Base-by-base conservation (phyloP, 2,797 vertebrate species). In the Cottoperca gobio region DNA sequence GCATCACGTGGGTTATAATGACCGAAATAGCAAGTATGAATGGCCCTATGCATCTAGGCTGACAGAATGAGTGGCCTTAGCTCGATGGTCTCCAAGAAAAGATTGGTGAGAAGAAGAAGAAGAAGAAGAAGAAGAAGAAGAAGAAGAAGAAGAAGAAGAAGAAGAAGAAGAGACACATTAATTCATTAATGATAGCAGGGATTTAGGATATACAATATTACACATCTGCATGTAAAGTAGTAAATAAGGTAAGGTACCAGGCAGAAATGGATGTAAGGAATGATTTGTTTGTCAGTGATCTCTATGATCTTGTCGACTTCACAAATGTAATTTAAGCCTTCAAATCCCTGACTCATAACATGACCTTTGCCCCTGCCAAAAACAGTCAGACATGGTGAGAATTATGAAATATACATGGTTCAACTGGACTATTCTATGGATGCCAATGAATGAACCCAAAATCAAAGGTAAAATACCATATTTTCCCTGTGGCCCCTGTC, bases 181-280 rank as follows among this genome's bases (percentile, higher is more conserved):
- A 86, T 89, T 48, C 78, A 86, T 86, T 73, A 86, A 88, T 83
- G 31, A 86, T 73, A 59, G 2, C 46, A 67, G 11, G 23, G 14
- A 74, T 83, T 73, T 37, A 26, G 46, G 57, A 68, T 78, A 85
- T 81, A 68, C 13, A n/a, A 74, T 85, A 78, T 73, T 62, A 69
- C 49, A 77, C 67, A 82, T 70, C 57, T 54, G 33, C 78, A 82
- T 71, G 80, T 74, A 83, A 88, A 84, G 72, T 65, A 66, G n/a
- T n/a, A n/a, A n/a, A n/a, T n/a, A n/a, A n/a, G n/a, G n/a, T n/a
- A n/a, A n/a, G n/a, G n/a, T n/a, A n/a, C n/a, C 43, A 43, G 65
- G 17, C 45, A 73, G 59, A 70, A 57, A 83, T 80, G n/a, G 57
- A 70, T 76, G 50, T 62, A 9, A 76, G 54, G 4, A 74, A 24